These are phyloP conservation scores for Brachionus angularis DNA, from an alignment of 1,140 invertebrate species.

Conservation along the genomic window DNA sequence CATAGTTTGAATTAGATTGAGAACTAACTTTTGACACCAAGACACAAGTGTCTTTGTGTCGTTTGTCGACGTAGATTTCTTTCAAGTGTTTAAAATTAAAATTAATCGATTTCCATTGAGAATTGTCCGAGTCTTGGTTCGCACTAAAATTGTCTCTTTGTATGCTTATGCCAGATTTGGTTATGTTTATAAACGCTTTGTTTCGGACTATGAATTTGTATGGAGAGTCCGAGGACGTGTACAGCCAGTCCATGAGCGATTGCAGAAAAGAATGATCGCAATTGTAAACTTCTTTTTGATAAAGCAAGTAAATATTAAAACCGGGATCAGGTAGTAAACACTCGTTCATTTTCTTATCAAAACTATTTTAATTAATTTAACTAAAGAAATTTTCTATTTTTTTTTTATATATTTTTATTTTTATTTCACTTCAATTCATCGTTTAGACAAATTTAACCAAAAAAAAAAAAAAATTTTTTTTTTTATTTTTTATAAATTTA, in stretches of 20 bases:
- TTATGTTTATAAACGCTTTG: slow-evolving; percentile 24
- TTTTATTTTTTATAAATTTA: too few relatives aligned
- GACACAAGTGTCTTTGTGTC: slow-evolving; percentile 41
- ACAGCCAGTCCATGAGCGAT: slow-evolving; percentile 41
- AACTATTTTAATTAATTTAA: not conserved
- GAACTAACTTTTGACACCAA: slow-evolving; percentile 25
- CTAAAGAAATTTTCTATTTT: not conserved
- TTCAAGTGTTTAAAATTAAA: slow-evolving; percentile 38
- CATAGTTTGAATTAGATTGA: slow-evolving; percentile 5
- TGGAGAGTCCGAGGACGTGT: slow-evolving; percentile 18
- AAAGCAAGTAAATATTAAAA: slow-evolving; percentile 27
- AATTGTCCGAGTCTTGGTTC: not conserved
- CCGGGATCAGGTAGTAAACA: not conserved
- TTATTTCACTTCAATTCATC: not conserved
- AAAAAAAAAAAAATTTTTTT: too few relatives aligned
- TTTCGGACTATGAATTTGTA: slow-evolving; percentile 15
- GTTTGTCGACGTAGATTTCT: slow-evolving; percentile 38
- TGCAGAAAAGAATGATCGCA: slow-evolving; percentile 36
- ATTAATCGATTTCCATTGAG: slow-evolving; percentile 3
- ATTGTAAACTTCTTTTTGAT: slow-evolving; percentile 34
- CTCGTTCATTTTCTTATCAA: not conserved
- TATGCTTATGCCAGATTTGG: slow-evolving; percentile 19
- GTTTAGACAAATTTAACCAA: too few relatives aligned
- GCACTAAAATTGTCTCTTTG: not conserved
- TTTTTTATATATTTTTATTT: slow-evolving; percentile 4